Evolutionary conservation across 2,888 invertebrate genomes (phyloP), one percentile per base, ranked within the genome.

Genomic region (Agrotis ipsilon): DNA sequence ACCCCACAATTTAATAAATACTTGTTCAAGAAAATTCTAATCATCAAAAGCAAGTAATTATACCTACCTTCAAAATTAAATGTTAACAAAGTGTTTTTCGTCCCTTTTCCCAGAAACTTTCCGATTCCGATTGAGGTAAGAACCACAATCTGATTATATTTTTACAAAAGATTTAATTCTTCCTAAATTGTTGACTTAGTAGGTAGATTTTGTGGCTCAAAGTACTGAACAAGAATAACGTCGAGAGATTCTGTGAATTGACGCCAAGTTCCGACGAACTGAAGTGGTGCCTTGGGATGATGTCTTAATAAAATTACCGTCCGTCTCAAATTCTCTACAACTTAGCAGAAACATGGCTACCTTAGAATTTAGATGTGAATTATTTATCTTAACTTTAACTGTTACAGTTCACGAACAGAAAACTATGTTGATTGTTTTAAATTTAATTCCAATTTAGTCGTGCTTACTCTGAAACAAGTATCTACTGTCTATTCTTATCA

Each of bases 221-320:
- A 32, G 18, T 45, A 24, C 57, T 55, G 43, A 54, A 32, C 66
- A n/a, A 65, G 48, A 54, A 21, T 46, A 68, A 75, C 27, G n/a
- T 69, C 43, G 16, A 19, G 24, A 54, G 46, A 70, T 59, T 61
- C 19, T 32, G 24, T 32, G 60, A 68, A 68, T 18, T 68, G 54
- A 49, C 60, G 49, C 32, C 43, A 43, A 19, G 19, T 57, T 68
- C 46, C 45, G 60, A 48, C 19, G 45, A 55, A 24, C 32, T 49
- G 48, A 45, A 71, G 73, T 19, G 49, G 75, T 49, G 59, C 49
- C 68, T 16, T 13, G 59, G 76, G 73, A 73, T 45, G 45, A 27
- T 39, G 68, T 60, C 55, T 45, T 68, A 68, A 75, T 68, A 60
- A 60, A 60, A 73, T 73, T 60, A 73, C 73, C 24, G 49, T 45